These are phyloP conservation scores for Elaphurus davidianus DNA, from an alignment of 2,113 vertebrate genomes.

Conservation along the genomic window DNA sequence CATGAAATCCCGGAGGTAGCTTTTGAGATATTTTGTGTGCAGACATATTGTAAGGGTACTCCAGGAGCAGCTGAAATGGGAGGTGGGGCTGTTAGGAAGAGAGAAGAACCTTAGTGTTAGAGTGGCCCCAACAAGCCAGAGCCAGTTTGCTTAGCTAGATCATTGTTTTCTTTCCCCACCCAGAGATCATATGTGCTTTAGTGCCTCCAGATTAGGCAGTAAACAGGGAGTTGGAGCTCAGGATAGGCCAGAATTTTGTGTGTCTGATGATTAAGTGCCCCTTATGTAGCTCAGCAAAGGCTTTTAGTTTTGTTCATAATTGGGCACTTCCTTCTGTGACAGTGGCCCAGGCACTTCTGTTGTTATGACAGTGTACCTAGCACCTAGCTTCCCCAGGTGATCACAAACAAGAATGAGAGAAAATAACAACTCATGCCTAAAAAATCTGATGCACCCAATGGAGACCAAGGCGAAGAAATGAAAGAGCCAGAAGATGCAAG, in stretches of 20 bases:
- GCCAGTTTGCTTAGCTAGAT: neutral
- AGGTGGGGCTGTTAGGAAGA: neutral
- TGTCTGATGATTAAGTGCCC: neutral
- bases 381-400: slow-evolving; percentile 5
- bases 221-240: slow-evolving; percentile 25
- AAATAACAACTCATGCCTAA: neutral
- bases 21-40: slow-evolving; percentile 22
- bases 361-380: neutral
- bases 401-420: slow-evolving; percentile 23
- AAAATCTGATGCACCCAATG: neutral
- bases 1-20: neutral
- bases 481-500: slow-evolving; percentile 52
- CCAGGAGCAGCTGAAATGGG: neutral
- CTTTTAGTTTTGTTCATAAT: slow-evolving; percentile 33
- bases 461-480: slow-evolving; percentile 26
- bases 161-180: neutral
- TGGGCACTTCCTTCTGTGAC: neutral
- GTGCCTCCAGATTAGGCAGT: neutral
- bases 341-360: neutral
- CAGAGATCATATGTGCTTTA: neutral
- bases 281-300: neutral
- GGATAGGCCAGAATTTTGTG: neutral
- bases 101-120: neutral
- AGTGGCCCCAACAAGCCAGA: neutral
- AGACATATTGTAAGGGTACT: neutral